Base-by-base conservation (phyloP, 2,888 invertebrate genomes). In the Hofmannophila pseudospretella region DNA sequence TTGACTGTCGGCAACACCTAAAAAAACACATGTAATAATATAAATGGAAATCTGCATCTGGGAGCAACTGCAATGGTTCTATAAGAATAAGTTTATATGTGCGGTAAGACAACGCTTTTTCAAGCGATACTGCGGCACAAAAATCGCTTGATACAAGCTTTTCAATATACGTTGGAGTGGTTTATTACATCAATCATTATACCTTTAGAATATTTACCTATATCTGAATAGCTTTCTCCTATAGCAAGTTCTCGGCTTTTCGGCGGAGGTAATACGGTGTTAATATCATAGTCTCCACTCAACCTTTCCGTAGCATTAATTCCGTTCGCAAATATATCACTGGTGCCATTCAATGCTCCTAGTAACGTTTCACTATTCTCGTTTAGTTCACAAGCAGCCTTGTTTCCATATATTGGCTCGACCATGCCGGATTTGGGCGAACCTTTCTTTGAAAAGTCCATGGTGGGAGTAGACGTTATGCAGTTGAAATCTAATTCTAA, bases 1-100 rank as follows among this genome's bases (percentile, higher is more conserved):
- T 57, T 89, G 81, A 51, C 90, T 90, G 51, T 90, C 90, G 0
- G 87, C 88, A 16, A 88, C 85, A 47, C 86, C 87, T 87, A 56
- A 19, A 59, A 60, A 35, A 38, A 36, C 41, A 38, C 36, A 38
- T 37, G n/a, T n/a, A n/a, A n/a, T n/a, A n/a, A n/a, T n/a, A n/a
- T n/a, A n/a, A n/a, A n/a, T n/a, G n/a, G n/a, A n/a, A n/a, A n/a
- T n/a, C n/a, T n/a, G n/a, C n/a, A n/a, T n/a, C n/a, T n/a, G n/a
- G n/a, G n/a, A n/a, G n/a, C n/a, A n/a, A n/a, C n/a, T n/a, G n/a
- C n/a, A n/a, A n/a, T n/a, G n/a, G n/a, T n/a, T n/a, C n/a, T n/a
- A n/a, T n/a, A n/a, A n/a, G n/a, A n/a, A n/a, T n/a, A n/a, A n/a
- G n/a, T n/a, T n/a, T n/a, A n/a, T n/a, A n/a, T n/a, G n/a, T n/a